These are phyloP conservation scores for Lathamus discolor DNA, from an alignment of 2,113 vertebrate genomes.

Conservation along the genomic window DNA sequence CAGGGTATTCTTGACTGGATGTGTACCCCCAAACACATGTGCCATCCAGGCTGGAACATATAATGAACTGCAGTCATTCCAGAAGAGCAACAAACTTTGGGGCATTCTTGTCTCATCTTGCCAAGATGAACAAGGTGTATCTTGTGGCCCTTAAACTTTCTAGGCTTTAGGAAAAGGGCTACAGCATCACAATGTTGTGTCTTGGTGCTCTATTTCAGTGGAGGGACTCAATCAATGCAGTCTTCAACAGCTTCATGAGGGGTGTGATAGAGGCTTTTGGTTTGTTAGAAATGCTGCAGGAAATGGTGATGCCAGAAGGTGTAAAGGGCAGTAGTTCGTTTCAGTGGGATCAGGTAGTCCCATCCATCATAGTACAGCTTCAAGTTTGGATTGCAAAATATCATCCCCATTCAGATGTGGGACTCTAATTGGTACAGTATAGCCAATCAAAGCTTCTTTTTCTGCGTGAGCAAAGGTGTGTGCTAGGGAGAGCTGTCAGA, in stretches of 20 bases:
- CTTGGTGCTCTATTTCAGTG: accelerated
- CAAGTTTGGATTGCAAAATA: background rate
- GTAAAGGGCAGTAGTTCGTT: background rate
- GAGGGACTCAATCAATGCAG: background rate
- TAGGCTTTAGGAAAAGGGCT: background rate
- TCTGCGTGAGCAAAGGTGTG: background rate
- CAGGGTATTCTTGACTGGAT: background rate
- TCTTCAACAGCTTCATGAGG: background rate
- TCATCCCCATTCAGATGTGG: background rate
- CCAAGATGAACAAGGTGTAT: background rate
- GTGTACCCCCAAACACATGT: accelerated
- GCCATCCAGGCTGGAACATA: background rate
- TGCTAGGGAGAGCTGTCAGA: background rate
- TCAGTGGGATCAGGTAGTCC: background rate
- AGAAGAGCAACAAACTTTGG: background rate
- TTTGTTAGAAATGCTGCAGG: background rate
- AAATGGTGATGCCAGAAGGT: background rate
- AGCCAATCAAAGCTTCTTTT: background rate
- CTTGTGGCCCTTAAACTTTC: background rate
- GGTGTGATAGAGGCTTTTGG: background rate
- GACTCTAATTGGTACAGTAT: background rate
- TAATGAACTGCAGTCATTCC: background rate
- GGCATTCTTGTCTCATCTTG: accelerated
- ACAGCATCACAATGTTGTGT: background rate
- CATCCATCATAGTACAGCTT: background rate